These are phyloP conservation scores for Leptosomus discolor DNA, from an alignment of 2,113 vertebrate species.

Conservation along the genomic window DNA sequence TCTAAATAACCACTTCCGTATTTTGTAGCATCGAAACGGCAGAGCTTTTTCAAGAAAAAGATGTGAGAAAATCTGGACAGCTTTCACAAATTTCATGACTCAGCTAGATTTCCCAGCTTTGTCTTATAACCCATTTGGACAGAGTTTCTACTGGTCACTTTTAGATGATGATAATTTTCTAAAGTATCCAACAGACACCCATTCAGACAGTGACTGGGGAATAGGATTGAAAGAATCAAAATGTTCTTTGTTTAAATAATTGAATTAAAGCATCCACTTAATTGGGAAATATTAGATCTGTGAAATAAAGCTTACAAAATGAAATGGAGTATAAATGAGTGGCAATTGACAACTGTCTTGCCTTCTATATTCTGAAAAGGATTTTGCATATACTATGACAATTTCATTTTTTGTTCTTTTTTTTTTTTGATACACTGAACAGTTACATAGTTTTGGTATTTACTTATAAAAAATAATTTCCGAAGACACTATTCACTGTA, in stretches of 20 bases:
- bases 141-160: background rate
- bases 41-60: background rate
- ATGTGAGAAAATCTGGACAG: background rate
- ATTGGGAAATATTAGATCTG: background rate
- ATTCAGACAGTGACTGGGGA: background rate
- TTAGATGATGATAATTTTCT: background rate
- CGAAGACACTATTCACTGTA: background rate
- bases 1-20: background rate
- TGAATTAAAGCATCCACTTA: background rate
- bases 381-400: background rate
- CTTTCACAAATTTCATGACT: background rate
- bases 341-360: background rate
- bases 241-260: background rate
- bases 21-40: background rate
- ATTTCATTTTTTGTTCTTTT: background rate
- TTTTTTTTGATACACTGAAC: background rate
- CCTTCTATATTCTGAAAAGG: background rate
- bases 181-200: background rate
- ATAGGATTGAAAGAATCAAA: background rate
- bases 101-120: background rate
- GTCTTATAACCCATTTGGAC: background rate
- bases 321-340: background rate
- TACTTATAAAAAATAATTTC: background rate
- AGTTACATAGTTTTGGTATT: background rate
- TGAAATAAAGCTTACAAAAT: background rate